Conservation (phyloP, 2,113 vertebrate species). For the Fukomys damarensis region DNA sequence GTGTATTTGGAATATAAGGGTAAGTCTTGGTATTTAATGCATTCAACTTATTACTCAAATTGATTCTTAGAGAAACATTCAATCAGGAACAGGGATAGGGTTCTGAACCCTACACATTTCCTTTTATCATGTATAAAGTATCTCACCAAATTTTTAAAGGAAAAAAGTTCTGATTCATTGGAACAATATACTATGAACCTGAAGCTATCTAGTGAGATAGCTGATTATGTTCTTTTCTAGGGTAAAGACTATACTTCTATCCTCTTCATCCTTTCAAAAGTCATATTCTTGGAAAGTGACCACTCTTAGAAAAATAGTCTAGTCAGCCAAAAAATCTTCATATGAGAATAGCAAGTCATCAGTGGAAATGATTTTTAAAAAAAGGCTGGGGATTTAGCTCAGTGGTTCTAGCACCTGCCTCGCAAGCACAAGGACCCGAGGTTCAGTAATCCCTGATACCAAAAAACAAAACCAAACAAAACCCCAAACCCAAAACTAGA, state of each 20-base stretch:
- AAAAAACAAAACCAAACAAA: too few relatives aligned
- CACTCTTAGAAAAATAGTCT: slow-evolving; percentile 39
- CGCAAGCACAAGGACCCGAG: too few relatives aligned
- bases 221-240: background rate
- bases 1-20: slow-evolving; percentile 15
- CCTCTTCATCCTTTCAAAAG: background rate
- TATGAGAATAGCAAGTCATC: background rate
- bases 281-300: background rate
- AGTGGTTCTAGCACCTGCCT: too few relatives aligned
- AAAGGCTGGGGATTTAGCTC: too few relatives aligned
- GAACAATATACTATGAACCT: background rate
- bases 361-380: slow-evolving; percentile 6
- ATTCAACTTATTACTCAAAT: background rate
- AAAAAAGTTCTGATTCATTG: slow-evolving; percentile 14
- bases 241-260: background rate
- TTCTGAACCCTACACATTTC: background rate
- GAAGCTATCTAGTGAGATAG: background rate
- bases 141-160: slow-evolving; percentile 22
- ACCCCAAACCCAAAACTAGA: slow-evolving; percentile 22
- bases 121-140: slow-evolving; percentile 20
- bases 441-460: too few relatives aligned
- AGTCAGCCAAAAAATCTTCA: background rate
- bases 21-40: slow-evolving; percentile 26
- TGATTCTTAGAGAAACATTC: slow-evolving; percentile 61
- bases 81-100: background rate